Evolutionary conservation across 2,888 invertebrate species (phyloP).

Genomic region (Acanthosepion pharaonis): DNA sequence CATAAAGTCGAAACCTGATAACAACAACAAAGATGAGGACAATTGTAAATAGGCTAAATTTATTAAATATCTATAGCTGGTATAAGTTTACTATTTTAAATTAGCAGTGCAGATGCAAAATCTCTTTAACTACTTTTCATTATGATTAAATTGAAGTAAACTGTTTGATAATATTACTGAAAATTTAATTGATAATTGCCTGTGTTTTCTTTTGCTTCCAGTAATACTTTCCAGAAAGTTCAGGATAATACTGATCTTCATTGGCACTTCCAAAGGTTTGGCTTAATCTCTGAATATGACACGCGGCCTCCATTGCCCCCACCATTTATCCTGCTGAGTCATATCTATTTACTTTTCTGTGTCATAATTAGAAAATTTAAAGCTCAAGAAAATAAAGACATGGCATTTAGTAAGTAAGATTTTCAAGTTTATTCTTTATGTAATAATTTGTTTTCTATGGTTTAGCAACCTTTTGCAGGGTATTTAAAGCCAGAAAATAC

Average conservation of each 20-base stretch:
- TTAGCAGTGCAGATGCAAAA: not conserved
- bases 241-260: constrained; percentile 72
- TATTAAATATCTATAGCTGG: not conserved
- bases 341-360: constrained; percentile 60
- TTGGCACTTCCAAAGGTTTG: constrained; percentile 73
- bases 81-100: not conserved
- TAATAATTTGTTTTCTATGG: no score
- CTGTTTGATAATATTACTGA: not conserved
- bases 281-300: constrained; percentile 71
- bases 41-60: no score
- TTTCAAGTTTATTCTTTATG: not conserved
- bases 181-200: constrained; percentile 11
- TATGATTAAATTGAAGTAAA: no score
- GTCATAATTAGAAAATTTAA: not conserved
- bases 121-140: not conserved
- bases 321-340: constrained; percentile 70
- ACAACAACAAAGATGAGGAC: no score
- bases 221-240: constrained; percentile 71
- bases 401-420: not conserved
- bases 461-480: no score
- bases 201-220: constrained; percentile 54
- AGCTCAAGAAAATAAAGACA: not conserved
- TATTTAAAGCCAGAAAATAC: no score
- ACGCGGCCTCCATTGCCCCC: constrained; percentile 71
- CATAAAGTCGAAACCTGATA: no score